Conservation (phyloP, 35 echinoderm and acorn worm genomes). For the Holothuria glaberrima region DNA sequence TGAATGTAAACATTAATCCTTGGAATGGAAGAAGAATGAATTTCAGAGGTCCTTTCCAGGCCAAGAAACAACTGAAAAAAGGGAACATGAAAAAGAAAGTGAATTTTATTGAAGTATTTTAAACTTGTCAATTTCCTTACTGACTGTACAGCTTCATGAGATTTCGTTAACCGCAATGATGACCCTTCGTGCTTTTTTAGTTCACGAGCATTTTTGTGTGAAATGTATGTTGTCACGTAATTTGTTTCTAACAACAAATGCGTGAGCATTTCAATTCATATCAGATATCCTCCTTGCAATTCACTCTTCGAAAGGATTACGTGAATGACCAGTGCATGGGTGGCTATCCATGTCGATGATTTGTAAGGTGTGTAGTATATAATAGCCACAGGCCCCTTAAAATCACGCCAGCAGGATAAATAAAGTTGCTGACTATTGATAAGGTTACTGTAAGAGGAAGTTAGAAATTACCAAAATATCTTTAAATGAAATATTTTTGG, state of each 20-base stretch:
- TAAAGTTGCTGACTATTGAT: background rate
- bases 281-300: too few species aligned
- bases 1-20: constrained; percentile 46
- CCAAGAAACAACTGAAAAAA: constrained; percentile 33
- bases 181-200: too few species aligned
- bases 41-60: constrained; percentile 44
- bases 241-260: too few species aligned
- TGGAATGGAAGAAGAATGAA: constrained; percentile 33
- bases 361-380: background rate
- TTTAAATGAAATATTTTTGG: too few species aligned
- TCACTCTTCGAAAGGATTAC: background rate
- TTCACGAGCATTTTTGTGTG: too few species aligned
- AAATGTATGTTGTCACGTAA: too few species aligned
- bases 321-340: background rate
- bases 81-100: background rate
- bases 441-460: background rate
- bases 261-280: background rate
- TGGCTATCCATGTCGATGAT: background rate
- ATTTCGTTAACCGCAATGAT: too few species aligned
- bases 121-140: too few species aligned
- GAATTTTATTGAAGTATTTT: background rate
- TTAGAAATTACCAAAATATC: too few species aligned
- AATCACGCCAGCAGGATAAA: background rate
- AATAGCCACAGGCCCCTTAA: background rate
- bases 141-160: too few species aligned